phyloP scores from a whole-genome alignment of 2,113 vertebrate species.

The Gymnarchus niloticus region DNA sequence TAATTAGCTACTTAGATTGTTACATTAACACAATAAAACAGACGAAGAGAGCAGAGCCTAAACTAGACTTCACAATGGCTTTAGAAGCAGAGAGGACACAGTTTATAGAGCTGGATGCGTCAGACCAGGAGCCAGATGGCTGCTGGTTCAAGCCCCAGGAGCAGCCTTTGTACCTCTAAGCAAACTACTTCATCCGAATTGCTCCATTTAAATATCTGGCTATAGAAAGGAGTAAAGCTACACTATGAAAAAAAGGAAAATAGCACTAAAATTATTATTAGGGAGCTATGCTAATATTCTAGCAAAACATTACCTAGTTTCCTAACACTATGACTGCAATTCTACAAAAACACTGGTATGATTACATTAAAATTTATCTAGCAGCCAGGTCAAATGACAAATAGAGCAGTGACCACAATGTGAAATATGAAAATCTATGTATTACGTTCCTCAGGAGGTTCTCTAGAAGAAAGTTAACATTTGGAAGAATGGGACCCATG shows the following conservation, averaged over 20 bases:
- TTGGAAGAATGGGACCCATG: not conserved
- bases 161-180: not conserved
- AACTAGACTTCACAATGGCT: not conserved
- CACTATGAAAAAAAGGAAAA: not conserved
- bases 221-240: constrained; percentile 1
- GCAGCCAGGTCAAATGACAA: not conserved
- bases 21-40: not conserved
- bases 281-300: not conserved
- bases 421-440: not conserved
- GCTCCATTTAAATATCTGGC: constrained; percentile 7
- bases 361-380: not conserved
- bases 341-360: not conserved
- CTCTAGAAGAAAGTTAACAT: not conserved
- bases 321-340: not conserved
- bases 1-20: not conserved
- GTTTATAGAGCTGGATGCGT: no score
- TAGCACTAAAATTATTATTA: not conserved
- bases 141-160: constrained; percentile 14
- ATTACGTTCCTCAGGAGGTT: not conserved
- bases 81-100: not conserved
- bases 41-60: not conserved
- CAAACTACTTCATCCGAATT: constrained; percentile 6
- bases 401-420: not conserved
- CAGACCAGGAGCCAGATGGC: not conserved
- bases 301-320: not conserved